These are phyloP conservation scores for Pammene aurita DNA, from an alignment of 2,888 invertebrate species.

Conservation along the genomic window DNA sequence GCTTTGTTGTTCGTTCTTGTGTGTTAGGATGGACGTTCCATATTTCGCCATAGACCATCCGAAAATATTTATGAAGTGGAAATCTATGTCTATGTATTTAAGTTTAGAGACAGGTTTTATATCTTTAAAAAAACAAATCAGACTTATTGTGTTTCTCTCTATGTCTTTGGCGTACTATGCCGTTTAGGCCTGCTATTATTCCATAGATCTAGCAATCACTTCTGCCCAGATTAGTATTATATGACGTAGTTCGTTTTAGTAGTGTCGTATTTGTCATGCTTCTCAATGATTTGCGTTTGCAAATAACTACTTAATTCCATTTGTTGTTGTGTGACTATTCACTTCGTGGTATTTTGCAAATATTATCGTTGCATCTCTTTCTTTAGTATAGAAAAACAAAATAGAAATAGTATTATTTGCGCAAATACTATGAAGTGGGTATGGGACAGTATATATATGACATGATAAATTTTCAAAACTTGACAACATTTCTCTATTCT, in stretches of 20 bases:
- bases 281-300: slow-evolving; percentile 22
- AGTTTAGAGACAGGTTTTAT: neutral
- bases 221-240: slow-evolving; percentile 27
- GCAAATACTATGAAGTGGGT: too few species aligned
- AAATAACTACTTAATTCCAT: neutral
- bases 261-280: slow-evolving; percentile 32
- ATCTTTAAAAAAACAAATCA: neutral
- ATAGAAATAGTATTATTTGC: too few species aligned
- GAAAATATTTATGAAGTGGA: slow-evolving; percentile 9
- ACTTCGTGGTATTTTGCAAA: too few species aligned
- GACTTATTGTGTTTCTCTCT: neutral
- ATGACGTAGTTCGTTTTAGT: slow-evolving; percentile 32
- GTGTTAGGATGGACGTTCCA: slow-evolving; percentile 47
- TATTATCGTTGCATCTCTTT: too few species aligned
- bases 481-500: slow-evolving; percentile 32
- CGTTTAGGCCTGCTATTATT: slow-evolving; percentile 13
- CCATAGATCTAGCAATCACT: slow-evolving; percentile 24
- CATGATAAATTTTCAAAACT: too few species aligned
- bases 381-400: too few species aligned
- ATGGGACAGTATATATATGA: too few species aligned
- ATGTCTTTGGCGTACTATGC: slow-evolving; percentile 8
- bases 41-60: slow-evolving; percentile 41
- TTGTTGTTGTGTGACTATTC: too few species aligned
- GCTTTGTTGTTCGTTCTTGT: slow-evolving; percentile 25
- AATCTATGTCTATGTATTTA: neutral